These are phyloP conservation scores for Telmatochromis bifrenatus DNA, from an alignment of 2,113 vertebrate genomes.

Conservation along the genomic window DNA sequence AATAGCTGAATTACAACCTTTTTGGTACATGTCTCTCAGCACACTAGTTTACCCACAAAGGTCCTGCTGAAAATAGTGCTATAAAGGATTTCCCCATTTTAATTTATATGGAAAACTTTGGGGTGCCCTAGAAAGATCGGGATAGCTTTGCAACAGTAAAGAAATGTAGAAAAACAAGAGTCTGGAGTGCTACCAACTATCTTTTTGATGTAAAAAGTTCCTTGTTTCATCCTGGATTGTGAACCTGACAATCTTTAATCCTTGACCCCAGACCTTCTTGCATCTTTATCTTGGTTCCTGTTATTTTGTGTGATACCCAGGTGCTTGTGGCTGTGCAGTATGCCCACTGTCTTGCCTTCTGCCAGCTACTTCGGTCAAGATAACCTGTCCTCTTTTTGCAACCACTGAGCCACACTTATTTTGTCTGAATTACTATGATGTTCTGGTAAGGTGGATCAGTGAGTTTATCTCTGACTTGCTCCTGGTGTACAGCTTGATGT, in stretches of 20 bases:
- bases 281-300: background rate
- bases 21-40: background rate
- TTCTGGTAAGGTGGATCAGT: background rate
- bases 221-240: background rate
- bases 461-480: background rate
- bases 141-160: background rate
- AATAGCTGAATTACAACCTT: background rate
- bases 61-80: background rate
- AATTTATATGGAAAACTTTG: background rate
- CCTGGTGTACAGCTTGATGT: background rate
- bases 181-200: background rate
- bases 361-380: background rate
- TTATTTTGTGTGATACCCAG: background rate
- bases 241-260: background rate
- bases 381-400: background rate
- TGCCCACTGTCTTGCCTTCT: background rate
- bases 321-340: background rate
- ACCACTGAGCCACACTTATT: background rate
- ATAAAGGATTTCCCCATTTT: background rate
- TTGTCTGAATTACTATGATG: background rate
- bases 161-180: background rate
- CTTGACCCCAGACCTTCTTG: background rate
- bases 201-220: background rate
- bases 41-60: background rate
- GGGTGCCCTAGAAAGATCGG: background rate